Base-by-base conservation (phyloP, 2,113 vertebrate species). In the Spea multiplicata region DNA sequence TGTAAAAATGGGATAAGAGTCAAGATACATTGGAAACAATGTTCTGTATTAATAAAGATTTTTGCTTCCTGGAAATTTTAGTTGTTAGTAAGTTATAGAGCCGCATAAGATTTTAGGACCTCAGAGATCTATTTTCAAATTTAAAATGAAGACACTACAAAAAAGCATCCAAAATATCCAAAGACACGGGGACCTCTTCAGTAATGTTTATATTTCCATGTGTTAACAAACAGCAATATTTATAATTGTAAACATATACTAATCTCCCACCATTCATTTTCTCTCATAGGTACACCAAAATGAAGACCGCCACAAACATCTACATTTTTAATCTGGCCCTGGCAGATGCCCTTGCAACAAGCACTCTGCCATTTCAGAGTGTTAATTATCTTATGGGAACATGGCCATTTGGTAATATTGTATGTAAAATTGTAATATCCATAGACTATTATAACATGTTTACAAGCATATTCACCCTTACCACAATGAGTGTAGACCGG, bases 371-470 rank as follows among this genome's bases (percentile, higher is more conserved):
- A 0, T 99, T 99, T 89, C 97, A 99, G 87, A 98, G 96, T 30
- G 96, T 99, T 73, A 97, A 99, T 88, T 98, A 97, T 86, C 88
- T 99, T 86, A 96, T 99, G 96, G 97, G 96, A 46, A 97, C 96
- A 0, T 99, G 97, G 97, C 96, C 96, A 0, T 99, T 99, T 1
- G 97, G 97, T 9, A 95, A 95, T 66, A 84, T 93, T 10, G 89
- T 99, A 65, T 99, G 97, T 87, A 99, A 99, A 89, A 93, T 97
- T 0, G 93, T 95, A 66, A 95, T 98, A 88, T 98, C 97, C 81
- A 99, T 99, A 61, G 97, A 99, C 87, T 99, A 99, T 87, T 99
- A 99, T 86, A 99, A 99, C 83, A 99, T 99, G 97, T 99, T 99
- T 90, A 99, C 96, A 76, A 99, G 97, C 75, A 99, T 99, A 86